Evolutionary conservation across 2,888 invertebrate genomes (phyloP), one percentile per base, ranked within the genome.

Genomic region (Drosophila greeni): DNA sequence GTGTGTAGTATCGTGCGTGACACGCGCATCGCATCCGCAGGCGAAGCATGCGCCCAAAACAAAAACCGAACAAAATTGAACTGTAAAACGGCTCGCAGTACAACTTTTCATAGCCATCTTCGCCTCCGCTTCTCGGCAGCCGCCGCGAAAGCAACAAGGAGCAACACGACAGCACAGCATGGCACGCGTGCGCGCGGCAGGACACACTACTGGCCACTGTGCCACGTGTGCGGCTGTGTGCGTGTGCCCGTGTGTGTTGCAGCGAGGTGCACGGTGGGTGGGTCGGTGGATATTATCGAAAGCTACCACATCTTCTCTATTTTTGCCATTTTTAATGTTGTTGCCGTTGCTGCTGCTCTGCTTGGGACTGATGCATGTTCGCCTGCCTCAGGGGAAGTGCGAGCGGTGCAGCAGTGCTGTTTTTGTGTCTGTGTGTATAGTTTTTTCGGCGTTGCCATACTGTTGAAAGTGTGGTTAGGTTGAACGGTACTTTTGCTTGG

Each of bases 101-200:
- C 20, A 40, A 52, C 42, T 18, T n/a, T 29, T 26, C n/a, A 48
- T 24, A 18, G 18, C 18, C 57, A 43, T 45, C 60, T 24, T 24
- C 60, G 31, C 45, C 49, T 29, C 51, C 66, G 33, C 52, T 14
- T 48, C 62, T 95, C 89, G 76, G 94, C 64, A 70, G 36, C 62
- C 73, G 49, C 64, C 70, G 71, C 58, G 57, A 24, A 69, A 3
- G 39, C 34, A 72, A 72, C 66, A 72, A 67, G 54, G 16, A 37
- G 56, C 55, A 26, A 39, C 56, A 56, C 56, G 7, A 20, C 37
- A 37, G 31, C 31, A 70, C 74, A 76, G 45, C 72, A 48, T 62
- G 53, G 69, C 79, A 67, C 45, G 26, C 65, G 61, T 40, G 64
- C 64, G 31, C 18, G 29, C 29, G 45, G 70, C 64, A 70, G 64